Percentiles rank a stretch among this genome's conserved stretches.
Evolutionary conservation across 2,113 vertebrate genomes (phyloP).

Genomic region (Neogobius melanostomus): DNA sequence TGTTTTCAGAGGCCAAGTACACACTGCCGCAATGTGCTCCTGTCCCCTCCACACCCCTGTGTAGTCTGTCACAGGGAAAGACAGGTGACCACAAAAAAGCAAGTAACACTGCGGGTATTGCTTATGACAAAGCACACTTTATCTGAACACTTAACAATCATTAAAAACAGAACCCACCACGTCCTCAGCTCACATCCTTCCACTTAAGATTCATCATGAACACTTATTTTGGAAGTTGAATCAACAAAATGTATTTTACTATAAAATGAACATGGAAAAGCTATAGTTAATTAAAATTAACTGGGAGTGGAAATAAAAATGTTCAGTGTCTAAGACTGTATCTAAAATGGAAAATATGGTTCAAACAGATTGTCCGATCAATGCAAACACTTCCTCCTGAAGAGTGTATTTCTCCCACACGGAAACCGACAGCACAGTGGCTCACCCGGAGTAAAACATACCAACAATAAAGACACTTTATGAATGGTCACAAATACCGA

Average conservation of each 20-base stretch:
- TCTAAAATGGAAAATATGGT: conserved; percentile 18
- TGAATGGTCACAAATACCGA: conserved; percentile 32
- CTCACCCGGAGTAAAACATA: conserved; percentile 37
- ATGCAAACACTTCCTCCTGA: conserved; percentile 46
- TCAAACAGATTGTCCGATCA: conserved; percentile 67
- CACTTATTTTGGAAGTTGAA: neutral
- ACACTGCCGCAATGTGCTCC: conserved; percentile 28
- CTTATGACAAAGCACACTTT: conserved; percentile 40
- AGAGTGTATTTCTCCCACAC: conserved; percentile 22
- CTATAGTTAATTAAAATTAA: neutral
- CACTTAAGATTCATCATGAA: neutral
- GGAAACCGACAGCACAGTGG: conserved; percentile 13
- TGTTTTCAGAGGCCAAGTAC: conserved; percentile 44
- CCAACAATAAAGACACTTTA: conserved; percentile 31
- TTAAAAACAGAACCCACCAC: conserved; percentile 15
- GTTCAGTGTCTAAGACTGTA: too few species aligned
- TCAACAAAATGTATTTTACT: neutral
- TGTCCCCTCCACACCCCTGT: conserved; percentile 18
- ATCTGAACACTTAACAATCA: conserved; percentile 36
- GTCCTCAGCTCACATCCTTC: conserved; percentile 7
- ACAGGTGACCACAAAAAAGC: conserved; percentile 41
- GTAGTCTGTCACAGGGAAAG: conserved; percentile 53
- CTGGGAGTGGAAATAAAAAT: too few species aligned
- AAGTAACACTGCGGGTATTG: conserved; percentile 41
- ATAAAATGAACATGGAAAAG: conserved; percentile 12